Conservation (phyloP, 2,888 invertebrate genomes). For the Drosophila birchii region DNA sequence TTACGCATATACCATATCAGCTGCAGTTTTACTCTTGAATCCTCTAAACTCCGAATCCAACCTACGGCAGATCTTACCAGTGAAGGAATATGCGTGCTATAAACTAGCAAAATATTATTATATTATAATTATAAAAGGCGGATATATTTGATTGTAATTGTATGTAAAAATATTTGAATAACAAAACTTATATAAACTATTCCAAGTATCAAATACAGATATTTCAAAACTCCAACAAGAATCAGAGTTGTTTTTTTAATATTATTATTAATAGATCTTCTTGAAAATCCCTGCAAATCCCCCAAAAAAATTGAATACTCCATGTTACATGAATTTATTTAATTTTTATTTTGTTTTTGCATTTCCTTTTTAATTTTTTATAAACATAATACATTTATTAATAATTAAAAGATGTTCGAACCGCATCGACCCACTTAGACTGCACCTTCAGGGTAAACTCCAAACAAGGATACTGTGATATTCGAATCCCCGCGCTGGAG, state of each 20-base stretch:
- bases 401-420: conserved; percentile 72
- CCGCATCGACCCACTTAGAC: conserved; percentile 35
- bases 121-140: conserved; percentile 46
- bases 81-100: conserved; percentile 44
- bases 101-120: conserved; percentile 42
- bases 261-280: no score
- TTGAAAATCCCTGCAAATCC: not conserved
- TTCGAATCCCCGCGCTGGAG: conserved; percentile 1
- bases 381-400: conserved; percentile 83
- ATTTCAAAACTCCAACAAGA: conserved; percentile 48
- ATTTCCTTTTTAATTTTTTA: conserved; percentile 75
- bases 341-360: conserved; percentile 77
- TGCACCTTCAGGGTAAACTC: conserved; percentile 19
- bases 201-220: conserved; percentile 76
- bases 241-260: no score
- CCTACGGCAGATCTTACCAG: conserved; percentile 31
- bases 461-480: conserved; percentile 16
- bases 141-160: conserved; percentile 75
- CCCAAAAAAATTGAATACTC: conserved; percentile 10
- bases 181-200: conserved; percentile 68
- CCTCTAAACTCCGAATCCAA: conserved; percentile 27
- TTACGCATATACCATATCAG: conserved; percentile 42
- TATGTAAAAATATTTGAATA: conserved; percentile 69
- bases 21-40: conserved; percentile 34
- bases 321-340: conserved; percentile 75